Percentiles rank a stretch among this genome's conserved stretches.
Evolutionary conservation across 2,888 invertebrate species (phyloP).

Genomic region (Callyntrura guangdongensis): DNA sequence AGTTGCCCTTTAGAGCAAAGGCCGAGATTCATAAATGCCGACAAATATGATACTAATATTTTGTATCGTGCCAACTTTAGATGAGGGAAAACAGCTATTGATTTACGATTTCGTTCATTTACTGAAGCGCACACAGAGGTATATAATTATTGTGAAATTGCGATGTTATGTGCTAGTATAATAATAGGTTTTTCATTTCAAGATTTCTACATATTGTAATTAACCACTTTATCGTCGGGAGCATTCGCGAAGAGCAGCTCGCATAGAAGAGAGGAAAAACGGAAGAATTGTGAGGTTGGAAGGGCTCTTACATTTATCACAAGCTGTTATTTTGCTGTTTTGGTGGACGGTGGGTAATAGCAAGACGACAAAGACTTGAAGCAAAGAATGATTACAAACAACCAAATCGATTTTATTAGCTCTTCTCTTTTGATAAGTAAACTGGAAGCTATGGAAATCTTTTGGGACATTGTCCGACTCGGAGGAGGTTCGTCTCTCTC

Average conservation of each 20-base stretch:
- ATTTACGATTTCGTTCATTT: neutral
- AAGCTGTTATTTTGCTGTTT: neutral
- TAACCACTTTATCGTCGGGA: constrained; percentile 49
- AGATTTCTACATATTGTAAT: constrained; percentile 60
- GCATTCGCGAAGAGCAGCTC: neutral
- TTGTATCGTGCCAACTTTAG: too few relatives aligned
- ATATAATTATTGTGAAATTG: constrained; percentile 19
- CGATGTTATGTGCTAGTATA: neutral
- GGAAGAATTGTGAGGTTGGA: neutral
- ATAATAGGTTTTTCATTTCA: constrained; percentile 51
- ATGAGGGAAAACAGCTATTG: too few relatives aligned
- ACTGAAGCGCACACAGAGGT: neutral
- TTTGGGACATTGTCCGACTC: too few relatives aligned
- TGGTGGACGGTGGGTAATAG: too few relatives aligned
- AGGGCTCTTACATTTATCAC: neutral
- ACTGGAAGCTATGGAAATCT: neutral
- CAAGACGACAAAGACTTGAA: too few relatives aligned
- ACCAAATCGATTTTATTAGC: neutral
- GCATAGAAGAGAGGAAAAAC: too few relatives aligned
- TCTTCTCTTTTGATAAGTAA: neutral
- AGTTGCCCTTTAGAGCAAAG: constrained; percentile 12
- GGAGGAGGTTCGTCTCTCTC: too few relatives aligned
- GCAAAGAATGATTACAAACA: constrained; percentile 13
- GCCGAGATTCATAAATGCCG: neutral
- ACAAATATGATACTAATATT: too few relatives aligned